A percentile compares a stretch with the other conserved stretches of the same genome.
Conservation (phyloP, 92 coral and sea anemone species). For the Bergia puertoricense region DNA sequence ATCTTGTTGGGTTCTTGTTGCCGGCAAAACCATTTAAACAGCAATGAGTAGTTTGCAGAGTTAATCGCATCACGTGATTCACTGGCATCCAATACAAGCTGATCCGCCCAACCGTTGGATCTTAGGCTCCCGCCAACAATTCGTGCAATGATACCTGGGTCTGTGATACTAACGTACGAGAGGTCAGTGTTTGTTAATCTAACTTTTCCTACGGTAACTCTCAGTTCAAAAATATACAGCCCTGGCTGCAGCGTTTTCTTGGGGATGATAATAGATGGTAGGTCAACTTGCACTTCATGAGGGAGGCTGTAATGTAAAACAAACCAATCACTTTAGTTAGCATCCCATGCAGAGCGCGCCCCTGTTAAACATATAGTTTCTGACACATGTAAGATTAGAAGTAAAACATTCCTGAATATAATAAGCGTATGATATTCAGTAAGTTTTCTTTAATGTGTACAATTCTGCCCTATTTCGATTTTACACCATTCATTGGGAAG, state of each 20-base stretch:
- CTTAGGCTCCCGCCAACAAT: constrained; percentile 81
- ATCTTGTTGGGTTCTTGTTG: constrained; percentile 13
- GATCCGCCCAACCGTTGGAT: constrained; percentile 74
- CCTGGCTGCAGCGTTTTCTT: constrained; percentile 69
- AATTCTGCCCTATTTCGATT: too few species aligned
- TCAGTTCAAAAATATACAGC: constrained; percentile 64
- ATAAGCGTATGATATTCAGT: too few species aligned
- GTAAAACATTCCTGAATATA: too few species aligned
- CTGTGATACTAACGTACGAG: constrained; percentile 69
- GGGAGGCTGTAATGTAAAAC: constrained; percentile 48
- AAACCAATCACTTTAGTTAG: not conserved
- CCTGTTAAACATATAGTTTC: too few species aligned
- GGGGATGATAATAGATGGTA: constrained; percentile 73
- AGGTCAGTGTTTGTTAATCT: constrained; percentile 55
- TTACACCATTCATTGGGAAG: too few species aligned
- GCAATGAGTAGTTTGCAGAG: constrained; percentile 39
- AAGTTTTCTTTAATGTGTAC: too few species aligned
- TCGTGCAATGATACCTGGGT: constrained; percentile 64
- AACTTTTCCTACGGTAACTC: constrained; percentile 42
- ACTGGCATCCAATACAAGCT: constrained; percentile 69
- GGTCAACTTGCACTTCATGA: constrained; percentile 45
- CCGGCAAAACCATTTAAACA: constrained; percentile 73
- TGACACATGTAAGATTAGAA: too few species aligned
- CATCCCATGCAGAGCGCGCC: not conserved
- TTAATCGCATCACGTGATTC: constrained; percentile 70